phyloP scores from a whole-genome alignment of 2,113 vertebrate species.

The Tragelaphus scriptus region DNA sequence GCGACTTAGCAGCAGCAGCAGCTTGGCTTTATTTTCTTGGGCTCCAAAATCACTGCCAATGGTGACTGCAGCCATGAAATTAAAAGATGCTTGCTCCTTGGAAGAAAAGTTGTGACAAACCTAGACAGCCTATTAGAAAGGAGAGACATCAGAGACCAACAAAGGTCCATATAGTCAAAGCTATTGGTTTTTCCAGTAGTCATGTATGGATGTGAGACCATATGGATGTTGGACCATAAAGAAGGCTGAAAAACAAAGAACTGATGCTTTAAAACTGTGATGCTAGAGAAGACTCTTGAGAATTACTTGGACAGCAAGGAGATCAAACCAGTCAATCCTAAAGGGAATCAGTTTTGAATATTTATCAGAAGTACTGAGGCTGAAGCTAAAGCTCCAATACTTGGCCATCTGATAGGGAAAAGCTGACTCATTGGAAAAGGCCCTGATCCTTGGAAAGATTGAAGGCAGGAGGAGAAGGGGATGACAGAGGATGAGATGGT shows the following conservation, averaged over 20 bases:
- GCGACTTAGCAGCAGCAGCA: neutral
- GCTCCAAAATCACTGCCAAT: neutral
- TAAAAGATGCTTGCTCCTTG: neutral
- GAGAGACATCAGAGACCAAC: neutral
- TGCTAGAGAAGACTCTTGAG: neutral
- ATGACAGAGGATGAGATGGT: neutral
- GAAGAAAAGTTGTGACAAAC: neutral
- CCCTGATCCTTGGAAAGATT: neutral
- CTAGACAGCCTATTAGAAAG: neutral
- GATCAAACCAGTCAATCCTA: neutral
- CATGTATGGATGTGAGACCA: neutral
- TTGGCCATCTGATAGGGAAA: neutral
- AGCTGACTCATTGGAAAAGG: neutral
- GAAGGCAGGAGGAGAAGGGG: neutral
- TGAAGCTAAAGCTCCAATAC: neutral
- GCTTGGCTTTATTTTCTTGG: neutral
- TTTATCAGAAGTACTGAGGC: neutral
- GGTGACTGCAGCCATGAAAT: neutral
- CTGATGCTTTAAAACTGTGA: neutral
- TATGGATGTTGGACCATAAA: neutral
- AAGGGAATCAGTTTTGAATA: neutral
- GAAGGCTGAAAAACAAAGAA: neutral
- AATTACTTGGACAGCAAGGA: neutral
- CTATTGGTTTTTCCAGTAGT: neutral
- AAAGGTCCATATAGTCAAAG: neutral